Evolutionary conservation across 2,113 vertebrate genomes (phyloP).

Genomic region (Taxidea taxus): DNA sequence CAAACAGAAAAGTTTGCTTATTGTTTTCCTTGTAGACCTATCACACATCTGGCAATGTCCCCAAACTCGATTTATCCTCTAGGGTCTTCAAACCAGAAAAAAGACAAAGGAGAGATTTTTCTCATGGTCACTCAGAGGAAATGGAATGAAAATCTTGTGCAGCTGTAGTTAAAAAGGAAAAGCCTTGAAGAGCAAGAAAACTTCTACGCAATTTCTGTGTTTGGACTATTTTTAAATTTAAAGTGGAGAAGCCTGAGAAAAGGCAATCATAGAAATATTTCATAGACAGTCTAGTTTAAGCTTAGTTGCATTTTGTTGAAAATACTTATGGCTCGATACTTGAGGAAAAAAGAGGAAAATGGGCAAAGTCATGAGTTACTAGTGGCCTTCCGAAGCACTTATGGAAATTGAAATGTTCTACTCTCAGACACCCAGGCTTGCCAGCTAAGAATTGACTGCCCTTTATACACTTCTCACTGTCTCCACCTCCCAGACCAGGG

Average conservation of each 20-base stretch:
- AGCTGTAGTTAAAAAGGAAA: not conserved
- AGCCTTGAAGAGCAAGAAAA: not conserved
- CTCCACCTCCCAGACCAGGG: rapidly evolving
- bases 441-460: not conserved
- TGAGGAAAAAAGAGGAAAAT: not conserved
- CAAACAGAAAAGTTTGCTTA: constrained; percentile 65
- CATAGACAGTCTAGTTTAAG: not conserved
- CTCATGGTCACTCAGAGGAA: constrained; percentile 26
- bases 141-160: not conserved
- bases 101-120: constrained; percentile 35
- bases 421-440: not conserved
- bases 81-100: constrained; percentile 54
- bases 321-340: not conserved
- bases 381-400: not conserved
- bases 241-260: not conserved
- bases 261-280: not conserved
- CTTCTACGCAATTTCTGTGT: not conserved
- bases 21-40: constrained; percentile 76
- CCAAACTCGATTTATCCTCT: constrained; percentile 70
- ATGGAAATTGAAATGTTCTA: not conserved
- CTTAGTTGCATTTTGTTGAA: not conserved
- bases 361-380: not conserved
- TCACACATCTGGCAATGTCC: constrained; percentile 59
- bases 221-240: not conserved
- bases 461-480: rapidly evolving